phyloP scores from a whole-genome alignment of 2,797 vertebrate species.

The Rhinatrema bivittatum region DNA sequence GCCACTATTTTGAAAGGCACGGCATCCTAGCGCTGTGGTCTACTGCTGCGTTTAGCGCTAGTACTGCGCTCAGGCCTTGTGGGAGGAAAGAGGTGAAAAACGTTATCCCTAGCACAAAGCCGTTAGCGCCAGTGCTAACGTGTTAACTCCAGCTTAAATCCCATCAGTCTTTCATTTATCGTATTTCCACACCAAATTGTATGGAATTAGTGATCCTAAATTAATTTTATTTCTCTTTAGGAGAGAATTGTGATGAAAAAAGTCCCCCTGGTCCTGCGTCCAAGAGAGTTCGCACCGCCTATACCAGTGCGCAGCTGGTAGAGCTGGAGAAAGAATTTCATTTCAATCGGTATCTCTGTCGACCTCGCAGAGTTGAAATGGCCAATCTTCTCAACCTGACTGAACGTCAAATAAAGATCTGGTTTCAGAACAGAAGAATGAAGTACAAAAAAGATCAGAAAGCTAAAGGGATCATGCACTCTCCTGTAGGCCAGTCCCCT shows the following conservation, averaged over 20 bases:
- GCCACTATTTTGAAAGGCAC: too few relatives aligned
- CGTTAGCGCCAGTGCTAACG: not conserved
- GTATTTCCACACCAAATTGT: too few relatives aligned
- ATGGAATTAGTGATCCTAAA: too few relatives aligned
- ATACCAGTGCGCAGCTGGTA: constrained; percentile 94
- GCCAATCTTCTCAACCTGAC: constrained; percentile 95
- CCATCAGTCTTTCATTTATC: constrained; percentile 2
- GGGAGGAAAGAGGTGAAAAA: not conserved
- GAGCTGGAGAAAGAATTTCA: constrained; percentile 98
- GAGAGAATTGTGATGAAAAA: constrained; percentile 93
- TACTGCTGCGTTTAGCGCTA: too few relatives aligned
- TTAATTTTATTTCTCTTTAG: constrained; percentile 44
- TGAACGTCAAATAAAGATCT: constrained; percentile 98
- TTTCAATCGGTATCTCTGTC: constrained; percentile 95
- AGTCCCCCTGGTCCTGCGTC: constrained; percentile 93
- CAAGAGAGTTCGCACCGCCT: constrained; percentile 94
- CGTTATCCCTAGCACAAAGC: not conserved
- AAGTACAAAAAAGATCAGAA: constrained; percentile 99
- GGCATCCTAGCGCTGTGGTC: too few relatives aligned
- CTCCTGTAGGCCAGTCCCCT: constrained; percentile 90
- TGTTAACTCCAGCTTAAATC: not conserved
- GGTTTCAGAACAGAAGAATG: constrained; percentile 98
- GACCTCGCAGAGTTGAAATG: constrained; percentile 94
- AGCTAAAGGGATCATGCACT: constrained; percentile 95
- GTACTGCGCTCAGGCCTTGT: too few relatives aligned